Conservation (phyloP, 2,888 invertebrate species). For the Eilema caniola region DNA sequence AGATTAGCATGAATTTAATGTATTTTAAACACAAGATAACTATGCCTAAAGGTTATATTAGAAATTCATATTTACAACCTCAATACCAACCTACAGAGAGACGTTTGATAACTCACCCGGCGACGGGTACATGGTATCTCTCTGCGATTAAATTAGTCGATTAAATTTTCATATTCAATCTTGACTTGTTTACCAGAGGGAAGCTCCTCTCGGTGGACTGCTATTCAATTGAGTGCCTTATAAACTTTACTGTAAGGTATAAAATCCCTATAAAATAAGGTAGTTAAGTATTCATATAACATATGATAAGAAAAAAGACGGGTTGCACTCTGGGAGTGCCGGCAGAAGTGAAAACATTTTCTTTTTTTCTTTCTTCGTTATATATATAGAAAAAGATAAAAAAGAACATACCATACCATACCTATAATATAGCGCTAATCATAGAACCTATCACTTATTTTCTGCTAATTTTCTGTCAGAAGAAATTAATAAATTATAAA, state of each 20-base stretch:
- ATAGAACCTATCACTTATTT: too few relatives aligned
- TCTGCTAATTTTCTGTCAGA: too few relatives aligned
- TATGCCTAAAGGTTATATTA: slow-evolving; percentile 24
- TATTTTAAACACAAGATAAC: background rate
- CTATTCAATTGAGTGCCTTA: slow-evolving; percentile 47
- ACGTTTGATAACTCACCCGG: slow-evolving; percentile 68
- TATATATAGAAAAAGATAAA: too few relatives aligned
- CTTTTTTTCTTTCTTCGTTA: too few relatives aligned
- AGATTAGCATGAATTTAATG: background rate
- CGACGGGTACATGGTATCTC: slow-evolving; percentile 67
- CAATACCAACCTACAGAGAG: slow-evolving; percentile 47
- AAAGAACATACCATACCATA: too few relatives aligned
- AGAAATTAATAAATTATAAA: too few relatives aligned
- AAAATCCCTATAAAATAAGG: slow-evolving; percentile 23
- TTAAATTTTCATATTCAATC: slow-evolving; percentile 94
- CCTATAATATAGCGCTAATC: too few relatives aligned
- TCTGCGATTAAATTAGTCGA: slow-evolving; percentile 90
- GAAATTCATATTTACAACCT: slow-evolving; percentile 54
- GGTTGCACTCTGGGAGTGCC: too few relatives aligned
- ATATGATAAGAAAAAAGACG: slow-evolving; percentile 65
- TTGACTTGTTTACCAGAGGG: slow-evolving; percentile 89
- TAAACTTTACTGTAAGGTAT: slow-evolving; percentile 26
- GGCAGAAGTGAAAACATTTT: too few relatives aligned
- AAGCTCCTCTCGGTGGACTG: slow-evolving; percentile 64
- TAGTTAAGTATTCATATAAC: slow-evolving; percentile 64